Conservation (phyloP, 2,797 vertebrate species). For the Sardinella longiceps region DNA sequence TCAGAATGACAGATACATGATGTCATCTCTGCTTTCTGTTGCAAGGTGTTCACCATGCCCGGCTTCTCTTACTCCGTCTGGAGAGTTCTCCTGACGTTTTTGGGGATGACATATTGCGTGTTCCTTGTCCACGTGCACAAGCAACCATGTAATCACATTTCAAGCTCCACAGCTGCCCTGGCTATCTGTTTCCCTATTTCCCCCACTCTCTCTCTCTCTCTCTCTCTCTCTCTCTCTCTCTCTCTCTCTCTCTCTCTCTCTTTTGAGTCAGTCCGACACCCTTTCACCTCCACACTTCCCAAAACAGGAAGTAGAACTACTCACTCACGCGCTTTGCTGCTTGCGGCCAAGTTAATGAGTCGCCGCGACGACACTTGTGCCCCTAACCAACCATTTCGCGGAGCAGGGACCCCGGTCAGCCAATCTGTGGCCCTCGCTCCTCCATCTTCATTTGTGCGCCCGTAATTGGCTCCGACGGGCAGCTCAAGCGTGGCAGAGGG, state of each 20-base stretch:
- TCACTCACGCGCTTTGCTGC: too few species aligned
- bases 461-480: conserved; percentile 14
- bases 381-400: conserved; percentile 8
- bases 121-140: background rate
- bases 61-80: background rate
- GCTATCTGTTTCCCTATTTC: background rate
- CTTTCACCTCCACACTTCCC: background rate
- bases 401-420: background rate
- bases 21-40: background rate
- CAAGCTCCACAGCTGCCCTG: background rate
- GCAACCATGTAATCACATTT: background rate
- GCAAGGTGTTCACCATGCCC: background rate
- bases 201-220: background rate
- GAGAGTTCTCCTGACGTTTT: background rate
- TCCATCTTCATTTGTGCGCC: conserved; percentile 10
- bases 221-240: background rate
- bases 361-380: conserved; percentile 2
- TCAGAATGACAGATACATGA: background rate
- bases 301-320: background rate
- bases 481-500: conserved; percentile 13
- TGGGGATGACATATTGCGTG: background rate
- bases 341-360: conserved; percentile 2
- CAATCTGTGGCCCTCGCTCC: conserved; percentile 4
- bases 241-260: background rate
- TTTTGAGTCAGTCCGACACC: background rate